Percentiles rank a stretch among this genome's conserved stretches.
Conservation (phyloP, 2,113 vertebrate species). For the Vulpes ferrilata region DNA sequence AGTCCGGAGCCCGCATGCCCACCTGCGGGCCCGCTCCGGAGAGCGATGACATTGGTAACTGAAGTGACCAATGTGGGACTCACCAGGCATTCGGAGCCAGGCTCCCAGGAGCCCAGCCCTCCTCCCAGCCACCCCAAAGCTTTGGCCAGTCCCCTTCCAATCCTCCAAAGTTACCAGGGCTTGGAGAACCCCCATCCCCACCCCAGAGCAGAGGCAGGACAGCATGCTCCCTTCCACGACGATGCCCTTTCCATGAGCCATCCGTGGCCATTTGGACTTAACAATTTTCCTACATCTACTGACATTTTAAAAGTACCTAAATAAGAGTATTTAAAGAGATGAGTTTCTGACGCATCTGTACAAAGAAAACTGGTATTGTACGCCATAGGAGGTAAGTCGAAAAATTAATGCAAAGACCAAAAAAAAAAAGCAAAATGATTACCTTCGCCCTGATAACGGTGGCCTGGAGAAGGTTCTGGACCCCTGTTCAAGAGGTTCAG, state of each 20-base stretch:
- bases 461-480: not conserved
- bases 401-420: not conserved
- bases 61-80: not conserved
- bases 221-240: not conserved
- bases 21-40: not conserved
- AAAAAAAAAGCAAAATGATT: not conserved
- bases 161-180: not conserved
- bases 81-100: not conserved
- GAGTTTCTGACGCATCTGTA: not conserved
- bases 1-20: not conserved
- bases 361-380: not conserved
- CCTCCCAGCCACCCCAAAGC: not conserved
- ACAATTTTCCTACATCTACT: not conserved
- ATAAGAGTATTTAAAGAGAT: not conserved
- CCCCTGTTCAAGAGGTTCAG: not conserved
- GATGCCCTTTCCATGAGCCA: not conserved
- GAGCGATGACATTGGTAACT: accelerated
- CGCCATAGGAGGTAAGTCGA: not conserved
- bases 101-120: not conserved
- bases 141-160: not conserved
- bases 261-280: not conserved
- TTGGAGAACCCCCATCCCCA: not conserved
- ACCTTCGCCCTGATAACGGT: not conserved
- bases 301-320: not conserved
- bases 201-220: not conserved